These are phyloP conservation scores for Drosophila subobscura DNA, from an alignment of 1,140 invertebrate genomes.

Conservation along the genomic window DNA sequence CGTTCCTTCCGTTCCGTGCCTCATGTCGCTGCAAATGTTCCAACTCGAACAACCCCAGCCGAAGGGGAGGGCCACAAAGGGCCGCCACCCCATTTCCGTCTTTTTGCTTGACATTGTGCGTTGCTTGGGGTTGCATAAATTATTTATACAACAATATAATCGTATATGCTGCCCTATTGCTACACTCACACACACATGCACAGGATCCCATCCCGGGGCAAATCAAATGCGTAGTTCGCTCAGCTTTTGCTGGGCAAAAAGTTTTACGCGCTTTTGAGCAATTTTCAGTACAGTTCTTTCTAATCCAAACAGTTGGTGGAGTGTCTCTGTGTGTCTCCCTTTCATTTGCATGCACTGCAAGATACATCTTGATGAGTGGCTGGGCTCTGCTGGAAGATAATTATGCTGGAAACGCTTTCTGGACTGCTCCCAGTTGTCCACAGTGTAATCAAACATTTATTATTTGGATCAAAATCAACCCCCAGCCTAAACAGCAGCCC, in stretches of 20 bases:
- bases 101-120: conserved; percentile 25
- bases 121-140: conserved; percentile 78
- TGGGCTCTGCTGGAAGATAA: too few species aligned
- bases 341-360: conserved; percentile 7
- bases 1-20: not conserved
- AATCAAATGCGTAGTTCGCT: conserved; percentile 61
- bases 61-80: conserved; percentile 15
- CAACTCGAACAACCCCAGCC: conserved; percentile 30
- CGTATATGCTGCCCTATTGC: conserved; percentile 1
- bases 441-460: conserved; percentile 34
- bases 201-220: conserved; percentile 5
- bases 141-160: conserved; percentile 57
- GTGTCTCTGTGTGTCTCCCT: conserved; percentile 10
- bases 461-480: conserved; percentile 55
- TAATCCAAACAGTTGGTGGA: conserved; percentile 47
- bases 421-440: not conserved
- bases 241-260: conserved; percentile 56
- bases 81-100: conserved; percentile 62
- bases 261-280: conserved; percentile 69
- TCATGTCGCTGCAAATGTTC: conserved; percentile 7
- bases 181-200: conserved; percentile 13
- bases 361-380: too few species aligned
- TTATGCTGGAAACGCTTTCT: not conserved
- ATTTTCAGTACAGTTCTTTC: conserved; percentile 63
- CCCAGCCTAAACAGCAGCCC: conserved; percentile 22